Evolutionary conservation across 1,140 invertebrate genomes (phyloP).

Genomic region (Drosophila ambigua): DNA sequence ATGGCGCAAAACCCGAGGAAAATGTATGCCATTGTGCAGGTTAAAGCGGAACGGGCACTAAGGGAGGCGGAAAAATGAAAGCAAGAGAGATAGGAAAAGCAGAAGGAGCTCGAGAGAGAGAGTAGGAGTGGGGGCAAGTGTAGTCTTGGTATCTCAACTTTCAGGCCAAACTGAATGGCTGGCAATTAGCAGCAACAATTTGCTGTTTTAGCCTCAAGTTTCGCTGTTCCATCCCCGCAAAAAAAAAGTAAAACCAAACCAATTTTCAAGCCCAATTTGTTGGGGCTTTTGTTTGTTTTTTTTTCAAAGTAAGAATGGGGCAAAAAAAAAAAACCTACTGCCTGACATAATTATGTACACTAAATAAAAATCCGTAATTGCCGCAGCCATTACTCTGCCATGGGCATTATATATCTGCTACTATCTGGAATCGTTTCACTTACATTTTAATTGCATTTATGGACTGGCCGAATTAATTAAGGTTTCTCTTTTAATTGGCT

Average conservation of each 20-base stretch:
- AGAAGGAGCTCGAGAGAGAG: neutral
- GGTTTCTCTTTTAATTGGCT: slow-evolving; percentile 24
- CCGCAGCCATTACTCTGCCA: neutral
- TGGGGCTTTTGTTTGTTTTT: slow-evolving; percentile 35
- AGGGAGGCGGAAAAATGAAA: neutral
- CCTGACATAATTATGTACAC: slow-evolving; percentile 27
- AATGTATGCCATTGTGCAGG: slow-evolving; percentile 47
- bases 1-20: slow-evolving; percentile 28
- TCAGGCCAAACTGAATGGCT: slow-evolving; percentile 62
- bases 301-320: neutral
- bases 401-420: neutral
- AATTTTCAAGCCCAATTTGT: slow-evolving; percentile 57
- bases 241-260: slow-evolving; percentile 7
- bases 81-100: neutral
- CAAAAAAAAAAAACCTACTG: slow-evolving; percentile 24
- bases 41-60: too few relatives aligned
- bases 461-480: slow-evolving; percentile 11
- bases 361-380: slow-evolving; percentile 20
- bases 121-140: neutral
- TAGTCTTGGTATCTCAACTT: slow-evolving; percentile 36
- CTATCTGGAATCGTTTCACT: too few relatives aligned
- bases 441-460: slow-evolving; percentile 4
- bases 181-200: slow-evolving; percentile 79
- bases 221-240: slow-evolving; percentile 13
- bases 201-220: slow-evolving; percentile 76